Base-by-base conservation (phyloP, 2,113 vertebrate genomes). In the Stegostoma tigrinum region DNA sequence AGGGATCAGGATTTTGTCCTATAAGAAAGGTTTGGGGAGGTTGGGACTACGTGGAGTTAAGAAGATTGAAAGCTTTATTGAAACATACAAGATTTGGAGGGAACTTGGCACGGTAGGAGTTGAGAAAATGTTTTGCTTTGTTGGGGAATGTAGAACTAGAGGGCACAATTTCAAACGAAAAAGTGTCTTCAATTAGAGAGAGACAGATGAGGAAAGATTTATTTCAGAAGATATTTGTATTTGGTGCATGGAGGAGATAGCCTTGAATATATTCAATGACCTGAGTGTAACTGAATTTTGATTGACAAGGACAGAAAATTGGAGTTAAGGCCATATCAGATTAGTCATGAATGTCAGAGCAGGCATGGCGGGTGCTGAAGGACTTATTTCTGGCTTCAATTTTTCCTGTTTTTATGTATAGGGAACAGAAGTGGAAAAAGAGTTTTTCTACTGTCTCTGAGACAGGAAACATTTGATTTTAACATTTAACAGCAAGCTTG, bases 381-480 rank as follows among this genome's bases (percentile, higher is more conserved):
- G 78, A 15, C n/a, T 38, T 83, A 38, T 5, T 42, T 15, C 14
- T 19, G 17, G n/a, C n/a, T 38, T 34, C 3, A 19, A 83, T 38
- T 38, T 80, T 15, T n/a, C n/a, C 17, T 17, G 75, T 80, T 86
- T 38, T 24, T 86, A 48, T 34, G 55, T 66, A 21, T n/a, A 94
- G 24, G 55, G n/a, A 67, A 94, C 90, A 94, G 19, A 94, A 94
- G n/a, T 94, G 61, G n/a, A 66, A 66, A 90, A 61, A 61, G 10
- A 17, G 27, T 55, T 90, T 24, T 61, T 34, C 34, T 42, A 14
- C 48, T 42, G 90, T 52, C 64, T 94, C 64, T 23, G 55, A 67
- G 48, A 94, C n/a, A 38, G 90, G 64, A 94, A 67, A 19, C 90
- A 94, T 94, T 94, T 19, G 30, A n/a, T 94, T 67, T 94, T 67